Base-by-base conservation (phyloP, 1,140 invertebrate species). In the Ooceraea biroi region DNA sequence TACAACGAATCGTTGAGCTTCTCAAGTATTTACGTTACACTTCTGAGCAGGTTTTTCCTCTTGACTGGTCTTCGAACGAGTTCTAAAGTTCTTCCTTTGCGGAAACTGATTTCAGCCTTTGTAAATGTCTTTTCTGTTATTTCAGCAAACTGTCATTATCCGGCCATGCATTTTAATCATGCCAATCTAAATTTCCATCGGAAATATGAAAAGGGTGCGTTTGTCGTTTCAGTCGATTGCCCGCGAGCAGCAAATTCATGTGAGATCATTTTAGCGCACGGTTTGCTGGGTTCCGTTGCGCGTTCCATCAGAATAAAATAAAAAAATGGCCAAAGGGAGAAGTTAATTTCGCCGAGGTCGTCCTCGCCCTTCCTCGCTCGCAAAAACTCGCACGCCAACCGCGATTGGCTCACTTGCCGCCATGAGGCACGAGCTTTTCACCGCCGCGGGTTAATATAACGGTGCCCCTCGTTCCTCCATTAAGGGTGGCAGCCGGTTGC, bases 381-480 rank as follows among this genome's bases (percentile, higher is more conserved):
- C 48, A 77, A 83, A 83, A 74, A 83, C 61, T 83, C 46, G 60
- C 57, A 30, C 46, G 46, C 60, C 55, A 58, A 71, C 77, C 36
- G 19, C 48, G 46, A 69, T 71, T 77, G 82, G 71, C 63, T 36
- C 30, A 68, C 71, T 83, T 69, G 82, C 63, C 25, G 27, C 66
- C 80, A 50, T 17, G 66, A 82, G 68, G 27, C 27, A 71, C 22
- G 69, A 58, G 50, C 30, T 61, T 76, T 72, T 66, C 76, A 82
- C 48, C 77, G 27, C 30, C n/a, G 44, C 66, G 55, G 25, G 63
- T 85, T 85, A 84, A 85, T 84, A 85, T 41, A 61, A 36, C 65
- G 44, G 61, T 69, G 61, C 25, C 83, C 36, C 19, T 17, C 46
- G 12, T 25, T 17, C 22, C 27, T 25, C 63, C 41, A 63, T 78